Base-by-base conservation (phyloP, 1,140 invertebrate species). In the Aphelinus atriplicis region DNA sequence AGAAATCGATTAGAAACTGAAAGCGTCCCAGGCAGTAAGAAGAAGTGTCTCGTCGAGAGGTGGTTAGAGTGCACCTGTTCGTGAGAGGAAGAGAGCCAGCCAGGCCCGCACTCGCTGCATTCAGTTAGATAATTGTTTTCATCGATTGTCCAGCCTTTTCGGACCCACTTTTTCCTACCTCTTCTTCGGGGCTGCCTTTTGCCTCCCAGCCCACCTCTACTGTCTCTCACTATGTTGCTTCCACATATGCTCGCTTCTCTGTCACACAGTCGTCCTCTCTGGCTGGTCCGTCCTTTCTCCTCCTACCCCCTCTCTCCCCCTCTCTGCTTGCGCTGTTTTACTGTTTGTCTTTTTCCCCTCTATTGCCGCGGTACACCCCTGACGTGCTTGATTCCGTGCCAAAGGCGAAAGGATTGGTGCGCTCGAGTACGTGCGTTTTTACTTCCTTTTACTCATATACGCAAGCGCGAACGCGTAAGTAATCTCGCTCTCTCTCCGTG, bases 91-190 rank as follows among this genome's bases (percentile, higher is more conserved):
- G 3, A 26, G 26, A 26, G 26, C 26, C 26, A 26, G 26, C 26
- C 26, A 26, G 26, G 0, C 26, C 26, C 48, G 61, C 47, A 47
- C 42, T 56, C 65, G 58, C 53, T 45, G 68, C 73, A 78, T 70
- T 71, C 61, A 61, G 61, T 80, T 79, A 81, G 78, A 74, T 81
- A 80, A 79, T 82, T 75, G 78, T 78, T 78, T 75, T 63, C 72
- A 78, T 81, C 75, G 76, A 79, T 80, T 76, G 75, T 76, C 73
- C 76, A 77, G 26, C 26, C 26, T 26, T 26, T 26, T 26, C 26
- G 26, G 26, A 26, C 26, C 26, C 26, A 26, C 26, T 26, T 26
- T 26, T 26, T 26, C 26, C 26, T 26, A 26, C 26, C 26, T 26
- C 26, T 26, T 26, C 26, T 26, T 26, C 26, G 26, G 26, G 26